A percentile compares a stretch with the other conserved stretches of the same genome.
These are phyloP conservation scores for Chroicocephalus ridibundus DNA, from an alignment of 2,113 vertebrate genomes.

Conservation along the genomic window DNA sequence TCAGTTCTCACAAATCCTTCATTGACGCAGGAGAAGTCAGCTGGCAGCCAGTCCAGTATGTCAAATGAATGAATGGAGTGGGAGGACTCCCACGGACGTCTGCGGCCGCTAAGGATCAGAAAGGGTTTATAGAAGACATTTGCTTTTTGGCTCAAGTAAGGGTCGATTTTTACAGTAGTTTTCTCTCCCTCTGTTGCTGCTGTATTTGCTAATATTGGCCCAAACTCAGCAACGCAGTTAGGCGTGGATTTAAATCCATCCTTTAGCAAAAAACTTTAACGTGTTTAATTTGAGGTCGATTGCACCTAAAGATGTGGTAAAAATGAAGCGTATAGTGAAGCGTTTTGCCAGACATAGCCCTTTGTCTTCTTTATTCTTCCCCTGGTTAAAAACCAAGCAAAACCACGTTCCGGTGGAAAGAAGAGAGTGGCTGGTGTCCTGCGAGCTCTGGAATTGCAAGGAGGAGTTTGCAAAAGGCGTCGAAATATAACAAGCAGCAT, in stretches of 20 bases:
- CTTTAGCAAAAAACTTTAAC: not conserved
- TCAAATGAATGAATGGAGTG: not conserved
- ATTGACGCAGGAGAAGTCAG: not conserved
- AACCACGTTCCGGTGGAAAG: not conserved
- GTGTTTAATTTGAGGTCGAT: not conserved
- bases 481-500: fast-evolving
- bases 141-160: not conserved
- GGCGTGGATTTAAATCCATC: not conserved
- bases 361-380: not conserved
- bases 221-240: not conserved
- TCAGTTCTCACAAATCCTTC: constrained; percentile 17
- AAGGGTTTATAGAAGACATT: not conserved
- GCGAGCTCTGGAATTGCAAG: not conserved
- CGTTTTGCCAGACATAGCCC: not conserved
- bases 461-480: not conserved
- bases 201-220: not conserved
- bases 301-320: not conserved
- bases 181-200: not conserved
- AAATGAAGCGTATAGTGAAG: not conserved
- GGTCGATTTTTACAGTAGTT: not conserved
- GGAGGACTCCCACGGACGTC: constrained; percentile 36
- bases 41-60: not conserved
- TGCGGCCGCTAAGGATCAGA: not conserved
- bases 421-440: not conserved
- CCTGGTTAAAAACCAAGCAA: not conserved